Evolutionary conservation across 2,113 vertebrate genomes (phyloP).

Genomic region (pig (Sus scrofa)): DNA sequence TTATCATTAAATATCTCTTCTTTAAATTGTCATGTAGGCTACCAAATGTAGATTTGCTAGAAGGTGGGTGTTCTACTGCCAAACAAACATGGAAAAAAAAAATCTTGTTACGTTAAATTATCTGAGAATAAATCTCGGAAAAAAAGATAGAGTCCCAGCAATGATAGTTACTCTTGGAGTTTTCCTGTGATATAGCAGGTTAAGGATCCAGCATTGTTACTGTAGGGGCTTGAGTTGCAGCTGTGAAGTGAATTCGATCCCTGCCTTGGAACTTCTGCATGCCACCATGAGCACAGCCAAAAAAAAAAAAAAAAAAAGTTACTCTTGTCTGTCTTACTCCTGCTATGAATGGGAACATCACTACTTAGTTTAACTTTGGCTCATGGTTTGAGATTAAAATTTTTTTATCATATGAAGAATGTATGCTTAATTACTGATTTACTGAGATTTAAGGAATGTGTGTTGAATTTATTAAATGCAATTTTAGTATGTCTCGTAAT

Average conservation of each 20-base stretch:
- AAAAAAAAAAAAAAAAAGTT: neutral
- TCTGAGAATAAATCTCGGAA: neutral
- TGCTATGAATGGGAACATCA: neutral
- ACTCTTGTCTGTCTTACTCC: neutral
- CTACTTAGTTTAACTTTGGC: neutral
- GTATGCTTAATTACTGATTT: neutral
- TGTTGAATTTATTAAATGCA: neutral
- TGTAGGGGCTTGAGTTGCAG: no score
- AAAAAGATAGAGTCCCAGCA: neutral
- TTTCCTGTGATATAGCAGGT: no score
- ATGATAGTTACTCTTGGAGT: no score
- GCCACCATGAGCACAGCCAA: no score
- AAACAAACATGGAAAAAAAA: neutral
- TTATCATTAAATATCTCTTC: neutral
- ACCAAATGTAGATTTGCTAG: neutral
- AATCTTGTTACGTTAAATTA: neutral
- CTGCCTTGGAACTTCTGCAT: no score
- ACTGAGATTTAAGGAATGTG: neutral
- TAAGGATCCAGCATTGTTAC: no score
- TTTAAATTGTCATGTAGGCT: neutral
- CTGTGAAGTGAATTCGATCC: no score
- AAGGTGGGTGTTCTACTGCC: neutral
- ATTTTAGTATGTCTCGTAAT: slow-evolving; percentile 14
- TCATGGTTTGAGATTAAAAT: neutral
- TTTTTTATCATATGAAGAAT: neutral